Percentiles rank a stretch among this genome's conserved stretches.
phyloP scores from a whole-genome alignment of 2,888 invertebrate species.

The Agrochola lychnidis region DNA sequence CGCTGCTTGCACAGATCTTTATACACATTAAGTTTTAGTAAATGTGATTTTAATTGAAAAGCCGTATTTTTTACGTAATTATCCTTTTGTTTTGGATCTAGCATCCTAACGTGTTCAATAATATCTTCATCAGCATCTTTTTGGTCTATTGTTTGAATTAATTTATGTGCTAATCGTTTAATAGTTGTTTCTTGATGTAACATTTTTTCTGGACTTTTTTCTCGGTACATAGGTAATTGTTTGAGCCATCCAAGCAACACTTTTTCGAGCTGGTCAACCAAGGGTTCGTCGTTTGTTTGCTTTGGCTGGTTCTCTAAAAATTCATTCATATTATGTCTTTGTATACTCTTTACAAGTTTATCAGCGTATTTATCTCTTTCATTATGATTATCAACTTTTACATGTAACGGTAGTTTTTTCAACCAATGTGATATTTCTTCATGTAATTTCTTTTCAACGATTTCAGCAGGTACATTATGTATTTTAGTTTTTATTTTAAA shows the following conservation, averaged over 20 bases:
- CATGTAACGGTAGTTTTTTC: slow-evolving; percentile 54
- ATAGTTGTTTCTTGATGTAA: slow-evolving; percentile 32
- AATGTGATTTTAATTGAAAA: slow-evolving; percentile 31
- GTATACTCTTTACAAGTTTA: slow-evolving; percentile 39
- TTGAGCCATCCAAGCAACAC: slow-evolving; percentile 39
- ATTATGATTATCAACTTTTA: slow-evolving; percentile 34
- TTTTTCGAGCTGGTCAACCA: slow-evolving; percentile 22
- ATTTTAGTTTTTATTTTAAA: slow-evolving; percentile 27
- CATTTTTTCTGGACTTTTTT: slow-evolving; percentile 14
- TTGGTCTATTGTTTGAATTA: neutral
- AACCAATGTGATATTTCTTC: slow-evolving; percentile 57
- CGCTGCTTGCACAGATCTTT: slow-evolving; percentile 10
- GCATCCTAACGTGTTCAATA: slow-evolving; percentile 11
- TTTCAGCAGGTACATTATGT: slow-evolving; percentile 2
- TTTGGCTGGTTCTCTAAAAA: neutral
- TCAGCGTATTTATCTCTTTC: slow-evolving; percentile 37
- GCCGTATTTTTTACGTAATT: slow-evolving; percentile 18
- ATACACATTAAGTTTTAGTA: slow-evolving; percentile 20
- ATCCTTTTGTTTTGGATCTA: slow-evolving; percentile 33
- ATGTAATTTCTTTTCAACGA: slow-evolving; percentile 30
- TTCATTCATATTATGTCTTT: slow-evolving; percentile 1
- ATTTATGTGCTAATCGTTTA: slow-evolving; percentile 36
- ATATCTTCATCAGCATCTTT: slow-evolving; percentile 25
- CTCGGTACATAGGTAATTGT: slow-evolving; percentile 26
- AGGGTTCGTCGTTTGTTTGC: neutral